Evolutionary conservation across 2,113 vertebrate species (phyloP).

Genomic region (Rana temporaria): DNA sequence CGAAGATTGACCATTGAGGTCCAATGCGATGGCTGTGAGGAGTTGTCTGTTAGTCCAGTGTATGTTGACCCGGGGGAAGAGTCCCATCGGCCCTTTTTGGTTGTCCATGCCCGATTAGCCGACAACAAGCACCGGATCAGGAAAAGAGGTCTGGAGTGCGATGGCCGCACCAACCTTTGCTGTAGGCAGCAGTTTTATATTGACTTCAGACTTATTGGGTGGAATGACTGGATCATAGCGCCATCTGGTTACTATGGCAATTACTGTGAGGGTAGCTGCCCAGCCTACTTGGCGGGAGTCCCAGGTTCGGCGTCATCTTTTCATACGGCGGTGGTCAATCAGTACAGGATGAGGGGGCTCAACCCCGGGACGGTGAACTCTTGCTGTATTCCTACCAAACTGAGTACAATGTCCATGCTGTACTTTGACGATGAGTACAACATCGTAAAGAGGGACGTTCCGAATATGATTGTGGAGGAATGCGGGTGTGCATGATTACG

Average conservation of each 20-base stretch:
- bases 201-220: conserved; percentile 97
- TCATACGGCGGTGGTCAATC: conserved; percentile 97
- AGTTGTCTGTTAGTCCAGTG: conserved; percentile 84
- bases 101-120: conserved; percentile 87
- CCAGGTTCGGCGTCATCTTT: conserved; percentile 96
- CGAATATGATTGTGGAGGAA: conserved; percentile 99
- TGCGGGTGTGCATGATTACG: conserved; percentile 93
- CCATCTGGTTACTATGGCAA: conserved; percentile 97
- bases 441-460: conserved; percentile 97
- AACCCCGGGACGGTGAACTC: conserved; percentile 96
- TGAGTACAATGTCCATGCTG: conserved; percentile 99
- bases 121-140: conserved; percentile 95
- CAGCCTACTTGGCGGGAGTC: conserved; percentile 95
- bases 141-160: conserved; percentile 96
- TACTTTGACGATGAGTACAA: conserved; percentile 99
- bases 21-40: conserved; percentile 90
- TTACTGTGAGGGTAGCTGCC: conserved; percentile 98
- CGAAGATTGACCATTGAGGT: conserved; percentile 92
- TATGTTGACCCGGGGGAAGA: conserved; percentile 89
- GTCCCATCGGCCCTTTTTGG: conserved; percentile 94
- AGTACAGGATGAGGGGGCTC: conserved; percentile 97
- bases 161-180: conserved; percentile 92
- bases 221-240: conserved; percentile 99
- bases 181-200: conserved; percentile 99
- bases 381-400: conserved; percentile 98